Percentiles rank a stretch among this genome's conserved stretches.
Evolutionary conservation across 92 coral and sea anemone species (phyloP).

Genomic region (Phymanthus crucifer): DNA sequence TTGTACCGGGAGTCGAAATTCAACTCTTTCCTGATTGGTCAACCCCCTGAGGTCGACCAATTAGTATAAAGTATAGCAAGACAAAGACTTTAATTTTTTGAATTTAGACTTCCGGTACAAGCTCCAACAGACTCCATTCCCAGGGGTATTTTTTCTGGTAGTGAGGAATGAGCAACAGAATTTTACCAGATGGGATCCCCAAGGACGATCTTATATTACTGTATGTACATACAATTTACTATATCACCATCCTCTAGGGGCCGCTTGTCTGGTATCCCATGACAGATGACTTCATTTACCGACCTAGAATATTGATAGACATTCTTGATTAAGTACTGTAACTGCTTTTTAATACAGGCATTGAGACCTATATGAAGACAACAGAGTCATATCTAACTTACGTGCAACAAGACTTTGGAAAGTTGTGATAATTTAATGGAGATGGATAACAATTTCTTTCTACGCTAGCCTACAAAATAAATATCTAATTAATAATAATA

Average conservation of each 20-base stretch:
- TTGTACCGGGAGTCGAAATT: too few species aligned
- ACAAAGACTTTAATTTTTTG: too few species aligned
- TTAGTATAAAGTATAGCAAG: too few species aligned
- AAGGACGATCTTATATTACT: too few species aligned
- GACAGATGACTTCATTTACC: conserved; percentile 95
- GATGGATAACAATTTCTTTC: conserved; percentile 95
- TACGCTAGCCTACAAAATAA: conserved; percentile 70
- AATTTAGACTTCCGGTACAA: too few species aligned
- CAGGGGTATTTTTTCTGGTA: too few species aligned
- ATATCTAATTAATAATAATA: not conserved
- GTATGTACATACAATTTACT: conserved; percentile 67
- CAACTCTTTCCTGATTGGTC: too few species aligned
- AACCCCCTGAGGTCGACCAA: too few species aligned
- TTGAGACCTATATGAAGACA: not conserved
- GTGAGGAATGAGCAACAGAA: too few species aligned
- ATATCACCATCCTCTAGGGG: conserved; percentile 91
- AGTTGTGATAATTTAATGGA: conserved; percentile 94
- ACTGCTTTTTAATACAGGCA: not conserved
- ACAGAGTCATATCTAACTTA: conserved; percentile 39
- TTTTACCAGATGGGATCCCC: too few species aligned
- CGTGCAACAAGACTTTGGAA: conserved; percentile 99
- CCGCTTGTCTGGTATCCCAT: conserved; percentile 93
- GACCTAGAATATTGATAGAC: conserved; percentile 46
- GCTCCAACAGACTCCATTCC: too few species aligned
- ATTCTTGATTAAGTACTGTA: not conserved